Evolutionary conservation across 2,797 vertebrate genomes (phyloP).

Genomic region (Astyanax mexicanus): DNA sequence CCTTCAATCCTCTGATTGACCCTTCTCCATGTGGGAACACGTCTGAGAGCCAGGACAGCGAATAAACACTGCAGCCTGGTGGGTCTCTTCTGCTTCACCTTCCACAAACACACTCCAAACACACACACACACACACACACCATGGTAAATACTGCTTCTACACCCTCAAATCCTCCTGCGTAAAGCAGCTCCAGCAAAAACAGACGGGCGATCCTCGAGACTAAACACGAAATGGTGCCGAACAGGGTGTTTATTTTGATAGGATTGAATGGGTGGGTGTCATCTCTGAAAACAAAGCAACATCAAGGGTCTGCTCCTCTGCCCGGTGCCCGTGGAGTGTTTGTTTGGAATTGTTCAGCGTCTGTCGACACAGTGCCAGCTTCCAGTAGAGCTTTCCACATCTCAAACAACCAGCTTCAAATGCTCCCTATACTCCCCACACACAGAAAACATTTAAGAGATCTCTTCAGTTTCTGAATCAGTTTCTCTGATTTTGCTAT

Average conservation of each 20-base stretch:
- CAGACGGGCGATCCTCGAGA: background rate
- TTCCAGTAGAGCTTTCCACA: constrained; percentile 24
- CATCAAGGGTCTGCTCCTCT: constrained; percentile 16
- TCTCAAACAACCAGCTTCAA: constrained; percentile 1
- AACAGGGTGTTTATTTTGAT: constrained; percentile 37
- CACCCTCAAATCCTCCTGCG: constrained; percentile 5
- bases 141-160: background rate
- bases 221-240: constrained; percentile 42
- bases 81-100: constrained; percentile 7
- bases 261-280: constrained; percentile 17
- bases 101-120: too few relatives aligned
- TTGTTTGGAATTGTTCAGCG: constrained; percentile 29
- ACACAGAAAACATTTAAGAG: too few relatives aligned
- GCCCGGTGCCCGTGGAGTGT: constrained; percentile 2
- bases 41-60: constrained; percentile 17
- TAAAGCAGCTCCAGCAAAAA: constrained; percentile 16
- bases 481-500: too few relatives aligned
- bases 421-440: constrained; percentile 1
- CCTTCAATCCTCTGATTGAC: constrained; percentile 39
- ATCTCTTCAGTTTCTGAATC: too few relatives aligned
- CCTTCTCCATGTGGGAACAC: constrained; percentile 27
- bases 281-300: constrained; percentile 42
- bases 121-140: constrained; percentile 2
- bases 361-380: constrained; percentile 15
- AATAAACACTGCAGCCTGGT: constrained; percentile 29